Evolutionary conservation across 2,113 vertebrate genomes (phyloP), one percentile per base, ranked within the genome.

Genomic region (Peromyscus californicus): DNA sequence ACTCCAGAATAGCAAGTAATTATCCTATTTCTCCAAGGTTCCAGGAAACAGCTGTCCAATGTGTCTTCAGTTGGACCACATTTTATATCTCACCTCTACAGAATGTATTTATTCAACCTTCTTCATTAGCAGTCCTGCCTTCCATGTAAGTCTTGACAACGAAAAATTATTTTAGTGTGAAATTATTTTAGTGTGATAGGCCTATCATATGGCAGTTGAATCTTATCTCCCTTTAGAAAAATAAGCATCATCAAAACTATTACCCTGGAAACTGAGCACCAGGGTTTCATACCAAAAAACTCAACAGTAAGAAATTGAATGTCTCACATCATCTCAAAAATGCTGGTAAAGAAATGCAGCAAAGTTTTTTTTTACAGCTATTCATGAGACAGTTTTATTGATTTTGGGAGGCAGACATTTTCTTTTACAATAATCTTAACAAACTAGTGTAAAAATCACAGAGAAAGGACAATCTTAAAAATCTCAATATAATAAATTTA

Each of bases 1-100:
- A 97, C 42, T 79, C 83, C 59, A 92, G 42, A 96, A 95, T 42
- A 93, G 3, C 54, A 51, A 91, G 33, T 93, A 94, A 95, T 93
- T 92, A 95, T 87, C 72, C 45, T 69, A 45, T 93, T 95, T 95
- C 70, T 93, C 79, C 78, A n/a, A 89, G 11, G 29, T 95, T 90
- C n/a, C 51, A 61, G 89, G 90, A 96, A 86, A 92, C 24, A 45
- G 48, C 48, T 90, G 39, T 57, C 57, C n/a, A 90, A 39, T 65
- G n/a, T 59, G 10, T 83, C 36, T 90, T 95, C 57, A 79, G 85
- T 13, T 86, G 48, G 45, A 76, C 16, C 39, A 84, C n/a, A 11
- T 65, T 84, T 96, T 80, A 80, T 10, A 91, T 83, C 93, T 93
- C 31, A 72, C 65, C 31, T 16, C 31, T 16, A 54, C 7, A 31